Evolutionary conservation across 2,888 invertebrate genomes (phyloP).

Genomic region (Stenolophus ochropezus): DNA sequence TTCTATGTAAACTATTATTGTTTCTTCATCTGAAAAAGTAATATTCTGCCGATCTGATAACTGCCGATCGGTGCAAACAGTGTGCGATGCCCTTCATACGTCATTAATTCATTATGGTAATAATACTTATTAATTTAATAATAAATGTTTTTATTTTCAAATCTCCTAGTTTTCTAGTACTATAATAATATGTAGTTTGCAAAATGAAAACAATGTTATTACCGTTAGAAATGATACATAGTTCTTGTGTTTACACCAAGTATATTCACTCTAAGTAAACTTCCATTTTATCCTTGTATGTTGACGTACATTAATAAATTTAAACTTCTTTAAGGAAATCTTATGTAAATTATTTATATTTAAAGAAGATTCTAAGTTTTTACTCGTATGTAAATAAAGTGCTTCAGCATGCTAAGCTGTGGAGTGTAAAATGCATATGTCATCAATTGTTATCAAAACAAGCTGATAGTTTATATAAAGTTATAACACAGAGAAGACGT

Average conservation of each 20-base stretch:
- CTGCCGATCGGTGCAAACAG: too few species aligned
- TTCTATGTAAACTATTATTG: too few species aligned
- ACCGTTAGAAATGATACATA: too few species aligned
- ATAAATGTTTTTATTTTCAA: too few species aligned
- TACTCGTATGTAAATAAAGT: neutral
- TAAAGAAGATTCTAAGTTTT: slow-evolving; percentile 8
- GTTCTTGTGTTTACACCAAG: neutral
- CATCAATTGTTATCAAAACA: slow-evolving; percentile 37
- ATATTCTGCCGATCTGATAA: too few species aligned
- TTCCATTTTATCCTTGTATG: neutral
- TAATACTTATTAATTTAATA: too few species aligned
- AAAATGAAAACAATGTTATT: neutral
- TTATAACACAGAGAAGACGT: slow-evolving; percentile 12
- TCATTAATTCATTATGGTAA: too few species aligned
- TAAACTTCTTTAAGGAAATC: neutral
- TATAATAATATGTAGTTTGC: neutral
- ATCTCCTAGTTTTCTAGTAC: too few species aligned
- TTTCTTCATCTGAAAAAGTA: too few species aligned
- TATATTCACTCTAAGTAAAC: neutral
- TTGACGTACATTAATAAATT: neutral
- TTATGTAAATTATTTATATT: slow-evolving; percentile 11
- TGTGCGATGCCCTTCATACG: too few species aligned
- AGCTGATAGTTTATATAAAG: slow-evolving; percentile 29
- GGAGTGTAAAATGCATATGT: slow-evolving; percentile 16
- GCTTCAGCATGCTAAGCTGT: neutral